Evolutionary conservation across 2,113 vertebrate genomes (phyloP), one percentile per base, ranked within the genome.

Genomic region (Prolemur simus): DNA sequence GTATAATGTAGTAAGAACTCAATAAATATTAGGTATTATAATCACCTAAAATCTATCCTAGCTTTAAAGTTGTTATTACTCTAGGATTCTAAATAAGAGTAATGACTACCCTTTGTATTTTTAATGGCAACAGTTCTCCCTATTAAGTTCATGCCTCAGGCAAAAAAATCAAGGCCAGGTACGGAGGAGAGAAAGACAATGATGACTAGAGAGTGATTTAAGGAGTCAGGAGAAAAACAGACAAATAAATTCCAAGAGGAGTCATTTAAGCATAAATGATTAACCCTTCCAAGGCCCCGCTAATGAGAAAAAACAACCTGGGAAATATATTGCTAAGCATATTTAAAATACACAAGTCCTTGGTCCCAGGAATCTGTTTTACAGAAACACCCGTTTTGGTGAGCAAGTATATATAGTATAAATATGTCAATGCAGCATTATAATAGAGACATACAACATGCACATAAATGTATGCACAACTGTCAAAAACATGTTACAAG

Each of bases 241-340:
- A 56, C 29, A 52, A 93, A 63, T 32, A 39, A 45, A 54, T 58
- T 66, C 73, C n/a, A 54, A 63, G 27, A 73, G 7, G 42, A 69
- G 37, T 89, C 94, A 47, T 74, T 77, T 85, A 81, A 89, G 58
- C 37, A 60, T 49, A 86, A 7, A 6, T 13, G 73, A 84, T 49
- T 66, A 71, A 89, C 21, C 45, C 69, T 68, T 93, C 27, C 29
- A 25, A 91, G 47, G 78, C 2, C n/a, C 45, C 29, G 49, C 42
- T 81, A 85, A 92, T 76, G 32, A 69, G 76, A 42, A 91, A 68
- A 85, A 90, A 86, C 12, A 29, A 85, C 13, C 82, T 39, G 17
- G 10, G 20, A 88, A 94, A 54, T 18, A 81, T 9, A 54, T 20
- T 17, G 25, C 25, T 42, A 21, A 80, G 25, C 52, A 7, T 37